Conservation (phyloP, 2,888 invertebrate genomes). For the Plebejus argus region DNA sequence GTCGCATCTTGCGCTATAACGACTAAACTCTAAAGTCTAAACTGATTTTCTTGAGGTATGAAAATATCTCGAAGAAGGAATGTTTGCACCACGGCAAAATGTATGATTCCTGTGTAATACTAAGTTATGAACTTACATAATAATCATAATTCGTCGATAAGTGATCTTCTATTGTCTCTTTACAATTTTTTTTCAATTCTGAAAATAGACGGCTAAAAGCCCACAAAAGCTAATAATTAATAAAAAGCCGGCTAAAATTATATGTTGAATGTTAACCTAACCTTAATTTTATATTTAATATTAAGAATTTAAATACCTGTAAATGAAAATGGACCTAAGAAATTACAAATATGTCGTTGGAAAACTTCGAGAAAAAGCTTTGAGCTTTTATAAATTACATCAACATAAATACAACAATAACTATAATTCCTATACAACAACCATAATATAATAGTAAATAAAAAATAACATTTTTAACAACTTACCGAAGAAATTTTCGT, state of each 20-base stretch:
- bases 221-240: not conserved
- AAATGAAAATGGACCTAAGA: too few species aligned
- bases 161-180: not conserved
- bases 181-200: not conserved
- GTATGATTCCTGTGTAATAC: not conserved
- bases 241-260: not conserved
- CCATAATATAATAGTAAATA: not conserved
- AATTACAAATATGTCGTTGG: too few species aligned
- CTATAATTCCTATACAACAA: not conserved
- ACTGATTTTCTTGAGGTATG: too few species aligned
- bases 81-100: not conserved
- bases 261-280: not conserved
- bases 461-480: not conserved
- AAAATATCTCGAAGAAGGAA: too few species aligned
- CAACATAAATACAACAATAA: not conserved
- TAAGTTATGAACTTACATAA: not conserved
- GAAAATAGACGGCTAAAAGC: not conserved
- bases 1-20: not conserved
- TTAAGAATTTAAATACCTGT: not conserved
- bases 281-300: not conserved
- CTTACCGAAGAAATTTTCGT: not conserved
- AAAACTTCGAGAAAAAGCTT: not conserved
- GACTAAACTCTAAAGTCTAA: too few species aligned
- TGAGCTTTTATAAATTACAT: not conserved
- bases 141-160: not conserved